phyloP scores from a whole-genome alignment of 1,140 invertebrate species.

The Notospermus geniculatus region DNA sequence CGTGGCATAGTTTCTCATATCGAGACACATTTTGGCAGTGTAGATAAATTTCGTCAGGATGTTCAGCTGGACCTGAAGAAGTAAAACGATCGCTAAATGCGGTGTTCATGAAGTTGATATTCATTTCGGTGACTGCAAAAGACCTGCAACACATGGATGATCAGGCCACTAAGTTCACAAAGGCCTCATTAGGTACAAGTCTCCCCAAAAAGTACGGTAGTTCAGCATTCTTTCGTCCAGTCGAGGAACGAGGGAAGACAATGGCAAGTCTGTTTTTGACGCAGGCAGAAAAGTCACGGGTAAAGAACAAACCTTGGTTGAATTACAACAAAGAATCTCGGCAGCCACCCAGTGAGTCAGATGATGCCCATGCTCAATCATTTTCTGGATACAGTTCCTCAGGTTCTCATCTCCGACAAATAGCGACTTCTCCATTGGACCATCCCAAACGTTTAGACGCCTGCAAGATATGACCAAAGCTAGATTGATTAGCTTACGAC shows the following conservation, averaged over 20 bases:
- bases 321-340: slow-evolving; percentile 47
- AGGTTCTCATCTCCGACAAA: slow-evolving; percentile 36
- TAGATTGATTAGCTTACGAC: no score
- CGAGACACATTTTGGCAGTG: slow-evolving; percentile 43
- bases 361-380: slow-evolving; percentile 44
- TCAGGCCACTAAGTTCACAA: no score
- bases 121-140: no score
- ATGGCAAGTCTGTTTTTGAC: no score
- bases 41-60: slow-evolving; percentile 42
- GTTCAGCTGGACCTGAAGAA: slow-evolving; percentile 39
- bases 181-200: no score
- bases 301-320: slow-evolving; percentile 44
- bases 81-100: no score
- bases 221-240: no score
- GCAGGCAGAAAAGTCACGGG: no score
- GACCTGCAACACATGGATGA: no score
- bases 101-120: no score
- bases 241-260: no score
- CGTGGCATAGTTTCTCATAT: slow-evolving; percentile 48
- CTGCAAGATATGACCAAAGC: neutral
- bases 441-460: neutral
- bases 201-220: no score
- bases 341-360: slow-evolving; percentile 51
- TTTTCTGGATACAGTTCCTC: slow-evolving; percentile 30
- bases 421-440: slow-evolving; percentile 19